These are phyloP conservation scores for Caenorhabditis japonica DNA, from an alignment of 2,888 invertebrate species.

Conservation along the genomic window DNA sequence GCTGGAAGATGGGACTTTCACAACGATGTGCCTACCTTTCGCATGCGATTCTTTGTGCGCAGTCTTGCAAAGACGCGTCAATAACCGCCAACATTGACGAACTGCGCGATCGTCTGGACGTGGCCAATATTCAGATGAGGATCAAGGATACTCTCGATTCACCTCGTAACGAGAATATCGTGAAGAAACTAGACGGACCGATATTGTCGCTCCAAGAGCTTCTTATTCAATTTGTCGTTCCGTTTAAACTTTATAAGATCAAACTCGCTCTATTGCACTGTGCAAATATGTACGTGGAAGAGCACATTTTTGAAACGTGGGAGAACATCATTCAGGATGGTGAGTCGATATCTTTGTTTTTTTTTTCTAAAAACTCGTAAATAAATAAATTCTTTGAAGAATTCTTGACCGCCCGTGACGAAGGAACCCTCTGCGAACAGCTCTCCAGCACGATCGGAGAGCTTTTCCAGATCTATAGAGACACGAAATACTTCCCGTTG, in stretches of 20 bases:
- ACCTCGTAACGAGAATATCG: constrained; percentile 20
- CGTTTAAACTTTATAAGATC: constrained; percentile 82
- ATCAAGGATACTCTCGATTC: constrained; percentile 51
- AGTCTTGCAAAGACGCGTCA: constrained; percentile 81
- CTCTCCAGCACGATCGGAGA: constrained; percentile 44
- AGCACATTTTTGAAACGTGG: constrained; percentile 92
- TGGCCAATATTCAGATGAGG: constrained; percentile 84
- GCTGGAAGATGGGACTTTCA: constrained; percentile 84
- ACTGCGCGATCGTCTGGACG: constrained; percentile 92
- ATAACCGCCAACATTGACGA: constrained; percentile 87
- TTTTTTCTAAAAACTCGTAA: constrained; percentile 11
- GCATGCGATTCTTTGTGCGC: constrained; percentile 93
- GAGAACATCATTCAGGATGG: constrained; percentile 83
- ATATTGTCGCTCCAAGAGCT: constrained; percentile 57
- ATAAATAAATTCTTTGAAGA: constrained; percentile 17
- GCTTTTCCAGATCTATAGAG: constrained; percentile 50
- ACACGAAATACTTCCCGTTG: constrained; percentile 62
- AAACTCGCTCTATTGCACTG: constrained; percentile 94
- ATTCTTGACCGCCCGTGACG: constrained; percentile 17
- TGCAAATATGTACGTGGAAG: constrained; percentile 90
- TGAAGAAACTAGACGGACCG: constrained; percentile 51
- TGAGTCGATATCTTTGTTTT: background rate
- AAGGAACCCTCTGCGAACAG: constrained; percentile 27
- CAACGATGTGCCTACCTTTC: constrained; percentile 92
- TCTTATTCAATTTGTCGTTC: constrained; percentile 52